phyloP scores from a whole-genome alignment of 2,888 invertebrate genomes.

The Tenthredo amoena region DNA sequence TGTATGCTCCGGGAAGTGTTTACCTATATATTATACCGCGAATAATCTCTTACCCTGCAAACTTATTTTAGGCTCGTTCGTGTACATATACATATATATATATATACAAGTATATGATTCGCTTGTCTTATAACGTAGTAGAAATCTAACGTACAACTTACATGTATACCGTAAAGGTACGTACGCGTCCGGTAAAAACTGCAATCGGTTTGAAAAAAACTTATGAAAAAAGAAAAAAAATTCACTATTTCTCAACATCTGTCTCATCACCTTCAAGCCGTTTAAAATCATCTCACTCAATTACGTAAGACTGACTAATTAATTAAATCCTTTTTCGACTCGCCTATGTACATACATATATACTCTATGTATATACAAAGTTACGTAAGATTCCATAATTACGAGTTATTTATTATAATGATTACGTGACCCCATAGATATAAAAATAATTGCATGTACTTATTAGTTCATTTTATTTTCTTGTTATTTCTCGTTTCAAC shows the following conservation, averaged over 20 bases:
- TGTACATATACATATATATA: background rate
- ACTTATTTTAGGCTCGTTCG: background rate
- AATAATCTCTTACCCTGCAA: background rate
- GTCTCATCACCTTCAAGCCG: background rate
- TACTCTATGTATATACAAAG: background rate
- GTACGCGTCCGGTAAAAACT: background rate
- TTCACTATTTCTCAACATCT: background rate
- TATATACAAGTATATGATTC: background rate
- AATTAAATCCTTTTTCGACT: background rate
- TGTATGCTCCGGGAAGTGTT: background rate
- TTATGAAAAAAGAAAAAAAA: background rate
- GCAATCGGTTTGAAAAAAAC: background rate
- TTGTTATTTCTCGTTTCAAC: background rate
- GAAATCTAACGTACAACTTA: no score
- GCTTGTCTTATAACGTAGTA: background rate
- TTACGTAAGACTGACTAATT: background rate
- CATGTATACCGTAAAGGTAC: background rate
- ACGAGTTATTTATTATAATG: background rate
- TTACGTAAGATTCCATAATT: background rate
- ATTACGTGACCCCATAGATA: background rate
- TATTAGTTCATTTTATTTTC: background rate
- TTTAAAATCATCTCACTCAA: background rate
- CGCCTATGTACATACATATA: background rate
- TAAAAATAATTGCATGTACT: conserved; percentile 2
- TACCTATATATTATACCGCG: background rate